These are phyloP conservation scores for Hydropotes inermis DNA, from an alignment of 2,113 vertebrate genomes.

Conservation along the genomic window DNA sequence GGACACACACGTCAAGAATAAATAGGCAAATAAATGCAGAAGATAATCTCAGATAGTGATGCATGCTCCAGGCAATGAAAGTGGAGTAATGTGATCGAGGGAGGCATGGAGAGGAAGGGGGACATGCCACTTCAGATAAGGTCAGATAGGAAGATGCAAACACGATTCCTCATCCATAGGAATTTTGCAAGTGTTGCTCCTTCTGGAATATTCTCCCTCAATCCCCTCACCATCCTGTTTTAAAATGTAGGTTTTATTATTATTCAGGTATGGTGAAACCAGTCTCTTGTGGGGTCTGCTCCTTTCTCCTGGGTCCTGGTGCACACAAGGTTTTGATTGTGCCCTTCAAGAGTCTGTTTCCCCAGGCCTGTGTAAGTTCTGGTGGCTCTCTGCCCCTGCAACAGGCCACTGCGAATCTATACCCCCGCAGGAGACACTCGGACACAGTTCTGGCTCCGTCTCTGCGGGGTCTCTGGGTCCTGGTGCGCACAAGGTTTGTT, in stretches of 20 bases:
- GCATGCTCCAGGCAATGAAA: background rate
- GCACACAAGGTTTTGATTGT: background rate
- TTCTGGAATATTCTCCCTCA: background rate
- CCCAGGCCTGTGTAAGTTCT: background rate
- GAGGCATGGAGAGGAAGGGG: background rate
- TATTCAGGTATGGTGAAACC: background rate
- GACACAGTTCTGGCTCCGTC: background rate
- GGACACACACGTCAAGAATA: background rate
- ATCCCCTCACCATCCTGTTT: background rate
- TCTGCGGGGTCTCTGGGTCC: background rate
- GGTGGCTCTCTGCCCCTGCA: background rate
- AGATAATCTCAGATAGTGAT: background rate
- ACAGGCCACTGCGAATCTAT: background rate
- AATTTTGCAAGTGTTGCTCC: background rate
- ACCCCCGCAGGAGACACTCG: background rate
- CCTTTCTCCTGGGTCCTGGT: background rate
- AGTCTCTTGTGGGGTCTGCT: background rate
- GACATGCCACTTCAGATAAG: background rate
- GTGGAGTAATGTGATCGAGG: background rate
- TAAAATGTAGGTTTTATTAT: background rate
- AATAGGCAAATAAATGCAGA: background rate
- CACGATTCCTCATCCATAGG: background rate
- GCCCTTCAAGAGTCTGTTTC: background rate
- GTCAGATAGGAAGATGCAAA: background rate
- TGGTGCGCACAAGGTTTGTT: background rate